phyloP scores from a whole-genome alignment of 1,140 invertebrate genomes.

The Rhizoglyphus robini region DNA sequence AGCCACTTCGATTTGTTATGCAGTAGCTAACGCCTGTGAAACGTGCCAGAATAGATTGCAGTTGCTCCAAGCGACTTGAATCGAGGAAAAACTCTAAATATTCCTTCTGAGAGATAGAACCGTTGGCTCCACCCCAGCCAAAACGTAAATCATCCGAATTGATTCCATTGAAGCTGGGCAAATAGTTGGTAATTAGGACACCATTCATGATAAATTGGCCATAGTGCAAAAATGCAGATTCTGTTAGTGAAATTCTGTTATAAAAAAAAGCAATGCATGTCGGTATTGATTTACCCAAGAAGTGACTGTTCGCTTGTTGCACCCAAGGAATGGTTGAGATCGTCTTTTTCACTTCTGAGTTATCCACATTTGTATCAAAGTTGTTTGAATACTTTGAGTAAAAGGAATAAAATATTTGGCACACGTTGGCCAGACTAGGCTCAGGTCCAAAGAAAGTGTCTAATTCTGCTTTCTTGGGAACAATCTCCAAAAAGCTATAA shows the following conservation, averaged over 20 bases:
- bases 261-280: background rate
- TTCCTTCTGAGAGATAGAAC: conserved; percentile 44
- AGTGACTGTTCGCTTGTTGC: background rate
- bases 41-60: background rate
- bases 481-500: background rate
- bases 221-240: background rate
- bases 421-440: background rate
- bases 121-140: conserved; percentile 46
- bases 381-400: conserved; percentile 1
- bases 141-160: conserved; percentile 38
- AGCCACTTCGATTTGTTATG: background rate
- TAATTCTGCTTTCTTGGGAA: background rate
- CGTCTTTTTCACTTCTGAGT: background rate
- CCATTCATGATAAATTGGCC: conserved; percentile 40
- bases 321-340: background rate
- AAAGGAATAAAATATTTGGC: background rate
- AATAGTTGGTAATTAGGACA: conserved; percentile 47
- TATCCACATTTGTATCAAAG: background rate
- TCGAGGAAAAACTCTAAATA: conserved; percentile 5
- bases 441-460: background rate
- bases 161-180: conserved; percentile 42
- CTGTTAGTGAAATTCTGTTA: background rate
- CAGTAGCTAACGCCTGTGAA: background rate
- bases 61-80: background rate
- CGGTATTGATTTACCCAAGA: background rate